Percentiles rank a stretch among this genome's conserved stretches.
Conservation (phyloP, 2,797 vertebrate genomes). For the Ptychobarbus kaznakovi region DNA sequence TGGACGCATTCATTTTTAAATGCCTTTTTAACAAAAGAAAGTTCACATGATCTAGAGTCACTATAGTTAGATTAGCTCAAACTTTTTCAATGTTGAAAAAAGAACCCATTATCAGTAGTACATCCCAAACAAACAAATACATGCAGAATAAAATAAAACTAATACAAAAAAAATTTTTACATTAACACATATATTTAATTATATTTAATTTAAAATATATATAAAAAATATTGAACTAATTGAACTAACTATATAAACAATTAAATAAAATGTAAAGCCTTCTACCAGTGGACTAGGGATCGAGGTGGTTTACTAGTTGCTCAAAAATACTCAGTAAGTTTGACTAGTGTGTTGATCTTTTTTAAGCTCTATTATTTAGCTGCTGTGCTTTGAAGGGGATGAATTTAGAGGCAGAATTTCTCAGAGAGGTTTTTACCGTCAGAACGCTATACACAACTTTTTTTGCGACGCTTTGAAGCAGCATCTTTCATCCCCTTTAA, state of each 20-base stretch:
- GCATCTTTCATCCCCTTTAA: constrained; percentile 4
- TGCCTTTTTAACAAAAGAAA: neutral
- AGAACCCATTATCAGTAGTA: neutral
- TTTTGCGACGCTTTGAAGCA: neutral
- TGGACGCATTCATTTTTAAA: neutral
- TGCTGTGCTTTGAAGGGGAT: neutral
- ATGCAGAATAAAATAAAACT: neutral
- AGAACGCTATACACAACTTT: neutral
- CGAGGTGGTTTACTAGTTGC: neutral
- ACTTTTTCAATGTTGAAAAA: neutral
- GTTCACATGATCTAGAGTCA: neutral
- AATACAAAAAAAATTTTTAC: neutral
- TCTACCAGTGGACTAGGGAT: neutral
- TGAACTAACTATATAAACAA: neutral
- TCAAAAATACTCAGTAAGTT: neutral
- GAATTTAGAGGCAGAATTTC: neutral
- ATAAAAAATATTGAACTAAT: no score
- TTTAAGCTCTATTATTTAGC: neutral
- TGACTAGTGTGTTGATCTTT: neutral
- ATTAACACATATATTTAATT: neutral
- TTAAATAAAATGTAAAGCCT: neutral
- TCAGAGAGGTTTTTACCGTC: neutral
- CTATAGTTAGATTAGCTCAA: neutral
- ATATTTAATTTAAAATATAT: no score
- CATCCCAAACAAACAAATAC: neutral